Base-by-base conservation (phyloP, 2,888 invertebrate species). In the Latrodectus elegans region DNA sequence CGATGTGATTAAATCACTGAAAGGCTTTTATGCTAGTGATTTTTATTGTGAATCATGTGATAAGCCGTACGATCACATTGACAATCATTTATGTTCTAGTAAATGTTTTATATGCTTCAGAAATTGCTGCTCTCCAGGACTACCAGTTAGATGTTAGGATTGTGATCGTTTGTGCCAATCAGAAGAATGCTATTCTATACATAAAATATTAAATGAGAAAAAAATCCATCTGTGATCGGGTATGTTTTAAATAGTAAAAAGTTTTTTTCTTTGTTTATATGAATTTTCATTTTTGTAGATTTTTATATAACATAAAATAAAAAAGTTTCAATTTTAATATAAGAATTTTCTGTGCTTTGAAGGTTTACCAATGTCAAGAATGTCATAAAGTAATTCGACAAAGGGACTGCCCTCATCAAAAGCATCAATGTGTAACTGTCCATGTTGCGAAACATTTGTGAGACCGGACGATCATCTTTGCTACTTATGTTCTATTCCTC, bases 111-210 rank as follows among this genome's bases (percentile, higher is more conserved):
- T 76, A 14, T 76, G 76, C 17, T 49, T 10, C 3, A 12, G 65
- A 10, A 49, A 12, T n/a, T 0, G 49, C 15, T 76, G 76, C 49
- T 14, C 15, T n/a, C 8, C 14, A 38, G 76, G 65, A 3, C n/a
- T 26, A 26, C 12, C 49, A 2, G 64, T 38, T 6, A 64, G 76
- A 15, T 76, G 65, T 17, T 15, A 12, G 8, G 76, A 72, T 4
- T 72, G 72, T 72, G 52, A 72, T 52, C 72, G 72, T 6, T 26
- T 74, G 8, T 74, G 74, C 15, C 17, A 52, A 55, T 74, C 74
- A 17, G 22, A 17, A 22, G 22, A 11, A 14, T 74, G 74, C n/a
- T 53, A 17, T 22, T 17, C 11, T 22, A 22, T 12, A 8, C 74
- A 74, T 74, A 74, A 74, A 26, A 17, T 17, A 12, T 10, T 11